Conservation (phyloP, 1,140 invertebrate genomes). For the Eumeta japonica region DNA sequence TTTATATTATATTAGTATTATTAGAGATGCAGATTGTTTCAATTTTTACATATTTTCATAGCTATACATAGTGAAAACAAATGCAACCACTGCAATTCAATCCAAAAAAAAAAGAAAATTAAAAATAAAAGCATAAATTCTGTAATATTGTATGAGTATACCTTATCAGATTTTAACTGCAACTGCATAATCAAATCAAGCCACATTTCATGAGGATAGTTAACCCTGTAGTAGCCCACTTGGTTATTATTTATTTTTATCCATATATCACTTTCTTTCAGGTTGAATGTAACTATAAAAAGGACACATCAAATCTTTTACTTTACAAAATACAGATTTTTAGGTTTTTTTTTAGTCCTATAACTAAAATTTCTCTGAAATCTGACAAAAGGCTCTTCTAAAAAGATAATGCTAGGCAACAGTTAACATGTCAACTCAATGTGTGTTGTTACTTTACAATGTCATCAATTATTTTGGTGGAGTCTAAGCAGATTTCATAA, state of each 20-base stretch:
- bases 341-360: neutral
- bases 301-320: neutral
- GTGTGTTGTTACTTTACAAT: too few species aligned
- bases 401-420: too few species aligned
- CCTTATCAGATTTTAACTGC: conserved; percentile 34
- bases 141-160: too few species aligned
- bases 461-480: too few species aligned
- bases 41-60: neutral
- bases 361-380: neutral
- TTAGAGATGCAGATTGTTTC: neutral
- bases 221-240: conserved; percentile 84
- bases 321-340: neutral
- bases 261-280: neutral
- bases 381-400: neutral
- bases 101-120: conserved; percentile 12
- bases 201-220: conserved; percentile 74
- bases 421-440: too few species aligned
- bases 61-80: conserved; percentile 3
- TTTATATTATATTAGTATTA: neutral
- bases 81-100: conserved; percentile 1
- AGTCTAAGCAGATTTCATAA: too few species aligned
- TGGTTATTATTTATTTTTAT: neutral
- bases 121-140: too few species aligned
- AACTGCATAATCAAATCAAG: conserved; percentile 60
- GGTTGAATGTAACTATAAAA: neutral